Evolutionary conservation across 1,140 invertebrate species (phyloP).

Genomic region (Anastatus disparis): DNA sequence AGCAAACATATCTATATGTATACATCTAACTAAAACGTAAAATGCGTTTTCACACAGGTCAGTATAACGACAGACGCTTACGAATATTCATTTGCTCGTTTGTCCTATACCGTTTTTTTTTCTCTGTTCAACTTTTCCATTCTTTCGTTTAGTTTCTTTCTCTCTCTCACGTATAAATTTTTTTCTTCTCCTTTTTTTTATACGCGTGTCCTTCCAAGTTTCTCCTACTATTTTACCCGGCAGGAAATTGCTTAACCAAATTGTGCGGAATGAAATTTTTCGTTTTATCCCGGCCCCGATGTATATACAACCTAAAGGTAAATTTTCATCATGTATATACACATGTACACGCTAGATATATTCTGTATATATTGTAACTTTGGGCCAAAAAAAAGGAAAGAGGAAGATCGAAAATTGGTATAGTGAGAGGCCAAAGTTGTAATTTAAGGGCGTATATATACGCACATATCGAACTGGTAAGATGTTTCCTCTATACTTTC

Average conservation of each 20-base stretch:
- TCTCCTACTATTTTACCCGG: neutral
- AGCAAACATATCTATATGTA: too few relatives aligned
- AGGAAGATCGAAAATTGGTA: neutral
- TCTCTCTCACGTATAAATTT: neutral
- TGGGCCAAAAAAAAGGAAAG: too few relatives aligned
- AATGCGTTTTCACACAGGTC: too few relatives aligned
- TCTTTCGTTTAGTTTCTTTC: neutral
- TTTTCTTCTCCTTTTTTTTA: neutral
- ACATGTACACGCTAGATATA: neutral
- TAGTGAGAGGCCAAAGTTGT: neutral
- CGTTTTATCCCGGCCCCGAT: conserved; percentile 46
- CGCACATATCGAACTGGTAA: neutral
- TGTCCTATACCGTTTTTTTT: neutral
- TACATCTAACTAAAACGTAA: too few relatives aligned
- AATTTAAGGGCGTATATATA: conserved; percentile 16
- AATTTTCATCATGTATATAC: neutral
- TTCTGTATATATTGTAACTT: too few relatives aligned
- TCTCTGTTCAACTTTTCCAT: neutral
- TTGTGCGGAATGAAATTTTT: conserved; percentile 46
- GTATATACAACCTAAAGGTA: conserved; percentile 19
- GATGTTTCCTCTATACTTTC: neutral
- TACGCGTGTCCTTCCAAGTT: neutral
- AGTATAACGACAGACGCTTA: too few relatives aligned
- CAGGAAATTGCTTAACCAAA: conserved; percentile 44
- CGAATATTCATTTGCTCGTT: neutral